A percentile compares a stretch with the other conserved stretches of the same genome.
These are phyloP conservation scores for Chromobotia macracanthus DNA, from an alignment of 2,797 vertebrate species.

Conservation along the genomic window DNA sequence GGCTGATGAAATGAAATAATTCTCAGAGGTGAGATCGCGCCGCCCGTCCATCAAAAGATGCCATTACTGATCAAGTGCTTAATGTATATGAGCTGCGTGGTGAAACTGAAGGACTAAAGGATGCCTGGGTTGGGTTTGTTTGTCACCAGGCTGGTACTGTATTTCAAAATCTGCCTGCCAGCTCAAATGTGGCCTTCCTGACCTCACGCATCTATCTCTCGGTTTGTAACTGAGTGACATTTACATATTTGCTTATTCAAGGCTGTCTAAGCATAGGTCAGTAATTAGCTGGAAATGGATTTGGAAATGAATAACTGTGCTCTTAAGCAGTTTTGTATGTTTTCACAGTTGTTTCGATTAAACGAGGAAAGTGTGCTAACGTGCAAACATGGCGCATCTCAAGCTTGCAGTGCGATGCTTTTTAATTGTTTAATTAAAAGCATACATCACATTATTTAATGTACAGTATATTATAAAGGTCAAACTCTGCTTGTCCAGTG, in stretches of 20 bases:
- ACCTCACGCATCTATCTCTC: background rate
- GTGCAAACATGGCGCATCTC: background rate
- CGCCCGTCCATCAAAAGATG: slow-evolving; percentile 82
- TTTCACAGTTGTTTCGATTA: background rate
- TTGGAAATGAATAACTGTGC: slow-evolving; percentile 14
- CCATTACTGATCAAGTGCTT: slow-evolving; percentile 83
- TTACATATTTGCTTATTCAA: slow-evolving; percentile 38
- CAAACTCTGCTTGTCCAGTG: slow-evolving; percentile 54
- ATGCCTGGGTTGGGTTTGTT: slow-evolving; percentile 22
- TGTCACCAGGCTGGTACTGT: background rate
- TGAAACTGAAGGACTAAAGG: slow-evolving; percentile 58
- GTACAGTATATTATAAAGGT: slow-evolving; percentile 43
- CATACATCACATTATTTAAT: slow-evolving; percentile 35
- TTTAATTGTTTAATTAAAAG: slow-evolving; percentile 44
- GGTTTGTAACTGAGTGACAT: slow-evolving; percentile 17
- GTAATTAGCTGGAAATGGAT: slow-evolving; percentile 19
- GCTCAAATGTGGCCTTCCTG: background rate
- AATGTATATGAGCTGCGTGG: slow-evolving; percentile 74
- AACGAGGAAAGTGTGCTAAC: slow-evolving; percentile 8
- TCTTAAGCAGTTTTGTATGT: background rate
- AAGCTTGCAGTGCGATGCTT: background rate
- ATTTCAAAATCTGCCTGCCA: slow-evolving; percentile 10
- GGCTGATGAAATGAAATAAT: slow-evolving; percentile 81
- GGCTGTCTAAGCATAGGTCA: slow-evolving; percentile 24
- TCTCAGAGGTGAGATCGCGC: slow-evolving; percentile 79